These are phyloP conservation scores for Meiosimyza platycephala DNA, from an alignment of 2,888 invertebrate genomes.

Conservation along the genomic window DNA sequence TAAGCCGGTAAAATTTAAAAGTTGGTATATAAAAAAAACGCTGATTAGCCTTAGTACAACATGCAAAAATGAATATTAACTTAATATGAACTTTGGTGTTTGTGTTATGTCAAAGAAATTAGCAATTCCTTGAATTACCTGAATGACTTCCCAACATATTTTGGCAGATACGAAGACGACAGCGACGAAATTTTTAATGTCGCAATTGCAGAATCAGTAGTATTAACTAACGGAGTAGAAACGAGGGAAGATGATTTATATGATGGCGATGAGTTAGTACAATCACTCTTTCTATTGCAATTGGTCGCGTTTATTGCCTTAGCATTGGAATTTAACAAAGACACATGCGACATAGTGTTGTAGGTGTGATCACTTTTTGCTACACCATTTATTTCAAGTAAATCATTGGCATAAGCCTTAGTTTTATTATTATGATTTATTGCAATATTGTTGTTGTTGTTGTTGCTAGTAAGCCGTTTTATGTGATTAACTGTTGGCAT, in stretches of 20 bases:
- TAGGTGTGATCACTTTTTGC: constrained; percentile 10
- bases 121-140: constrained; percentile 60
- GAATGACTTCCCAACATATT: constrained; percentile 68
- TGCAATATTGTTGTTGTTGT: constrained; percentile 34
- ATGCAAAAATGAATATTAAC: constrained; percentile 20
- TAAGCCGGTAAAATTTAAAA: too few species aligned
- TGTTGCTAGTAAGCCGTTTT: constrained; percentile 27
- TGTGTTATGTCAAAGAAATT: neutral
- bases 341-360: neutral
- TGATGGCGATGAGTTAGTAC: constrained; percentile 41
- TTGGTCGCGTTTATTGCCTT: neutral
- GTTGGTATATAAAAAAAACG: neutral
- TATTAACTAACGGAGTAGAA: constrained; percentile 24
- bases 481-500: constrained; percentile 39
- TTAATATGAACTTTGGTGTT: neutral
- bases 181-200: constrained; percentile 42
- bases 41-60: constrained; percentile 17
- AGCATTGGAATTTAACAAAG: neutral
- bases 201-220: constrained; percentile 36
- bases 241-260: constrained; percentile 57
- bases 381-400: constrained; percentile 30
- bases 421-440: constrained; percentile 40
- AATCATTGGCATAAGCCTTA: constrained; percentile 39
- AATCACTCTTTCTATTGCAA: constrained; percentile 14
- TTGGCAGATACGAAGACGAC: constrained; percentile 59